Percentiles rank a stretch among this genome's conserved stretches.
Evolutionary conservation across 2,888 invertebrate species (phyloP).

Genomic region (Sesia bembeciformis): DNA sequence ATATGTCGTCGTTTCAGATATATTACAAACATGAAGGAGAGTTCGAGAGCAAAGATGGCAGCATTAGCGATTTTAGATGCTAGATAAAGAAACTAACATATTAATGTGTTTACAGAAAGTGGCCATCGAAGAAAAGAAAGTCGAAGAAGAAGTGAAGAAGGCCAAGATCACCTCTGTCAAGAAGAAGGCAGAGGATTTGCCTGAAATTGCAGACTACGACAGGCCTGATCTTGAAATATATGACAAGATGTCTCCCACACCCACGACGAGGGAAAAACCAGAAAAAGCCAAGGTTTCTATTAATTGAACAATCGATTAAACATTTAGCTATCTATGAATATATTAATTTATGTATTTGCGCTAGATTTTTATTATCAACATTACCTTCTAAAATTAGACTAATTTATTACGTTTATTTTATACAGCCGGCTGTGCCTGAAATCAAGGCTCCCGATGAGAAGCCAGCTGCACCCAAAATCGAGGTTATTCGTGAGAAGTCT

Average conservation of each 20-base stretch:
- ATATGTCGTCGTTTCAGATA: too few species aligned
- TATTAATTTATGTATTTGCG: background rate
- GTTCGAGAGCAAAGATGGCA: background rate
- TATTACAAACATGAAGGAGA: too few species aligned
- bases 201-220: conserved; percentile 83
- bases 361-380: background rate
- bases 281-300: conserved; percentile 47
- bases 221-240: conserved; percentile 82
- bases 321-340: background rate
- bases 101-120: conserved; percentile 51
- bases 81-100: background rate
- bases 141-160: conserved; percentile 63
- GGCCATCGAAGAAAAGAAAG: conserved; percentile 57
- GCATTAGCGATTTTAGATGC: background rate
- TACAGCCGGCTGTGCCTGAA: conserved; percentile 72
- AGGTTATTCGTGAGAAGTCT: conserved; percentile 87
- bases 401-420: background rate
- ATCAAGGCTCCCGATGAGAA: conserved; percentile 78
- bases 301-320: too few species aligned
- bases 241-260: conserved; percentile 72
- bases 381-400: too few species aligned
- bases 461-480: conserved; percentile 85
- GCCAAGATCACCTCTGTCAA: conserved; percentile 60
- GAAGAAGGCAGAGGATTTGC: conserved; percentile 74
- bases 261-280: conserved; percentile 63